These are phyloP conservation scores for Acanthopleura granulata DNA, from an alignment of 2,888 invertebrate genomes.

Conservation along the genomic window DNA sequence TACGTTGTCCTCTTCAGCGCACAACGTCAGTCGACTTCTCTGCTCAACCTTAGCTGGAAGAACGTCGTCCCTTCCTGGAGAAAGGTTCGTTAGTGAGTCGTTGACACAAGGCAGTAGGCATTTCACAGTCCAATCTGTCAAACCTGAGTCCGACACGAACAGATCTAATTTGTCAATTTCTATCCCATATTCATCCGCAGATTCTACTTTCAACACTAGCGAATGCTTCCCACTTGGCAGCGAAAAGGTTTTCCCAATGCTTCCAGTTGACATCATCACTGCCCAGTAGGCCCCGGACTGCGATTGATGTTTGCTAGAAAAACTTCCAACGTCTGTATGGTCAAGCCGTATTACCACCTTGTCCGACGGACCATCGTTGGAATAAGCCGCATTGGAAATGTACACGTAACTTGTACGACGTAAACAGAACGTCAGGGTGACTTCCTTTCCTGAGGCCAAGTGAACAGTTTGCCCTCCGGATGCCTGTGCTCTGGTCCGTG, in stretches of 20 bases:
- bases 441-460: not conserved
- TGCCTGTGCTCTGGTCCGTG: conserved; percentile 21
- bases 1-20: not conserved
- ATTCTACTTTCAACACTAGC: conserved; percentile 25
- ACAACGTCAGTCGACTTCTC: not conserved
- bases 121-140: conserved; percentile 25
- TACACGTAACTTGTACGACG: not conserved
- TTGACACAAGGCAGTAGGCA: not conserved
- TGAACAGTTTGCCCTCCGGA: not conserved
- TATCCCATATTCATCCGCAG: conserved; percentile 24
- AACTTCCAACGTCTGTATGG: conserved; percentile 34
- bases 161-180: conserved; percentile 44
- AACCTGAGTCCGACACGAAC: conserved; percentile 36
- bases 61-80: not conserved
- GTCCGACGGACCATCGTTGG: conserved; percentile 32
- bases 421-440: not conserved
- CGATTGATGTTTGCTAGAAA: conserved; percentile 27
- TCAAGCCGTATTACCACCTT: conserved; percentile 38
- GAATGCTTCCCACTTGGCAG: conserved; percentile 40
- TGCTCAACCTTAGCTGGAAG: not conserved
- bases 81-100: not conserved
- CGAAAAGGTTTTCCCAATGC: conserved; percentile 30
- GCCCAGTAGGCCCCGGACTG: conserved; percentile 30
- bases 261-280: conserved; percentile 35
- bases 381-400: not conserved